phyloP scores from a whole-genome alignment of 1,140 invertebrate genomes.

The Chrysoperla carnea region DNA sequence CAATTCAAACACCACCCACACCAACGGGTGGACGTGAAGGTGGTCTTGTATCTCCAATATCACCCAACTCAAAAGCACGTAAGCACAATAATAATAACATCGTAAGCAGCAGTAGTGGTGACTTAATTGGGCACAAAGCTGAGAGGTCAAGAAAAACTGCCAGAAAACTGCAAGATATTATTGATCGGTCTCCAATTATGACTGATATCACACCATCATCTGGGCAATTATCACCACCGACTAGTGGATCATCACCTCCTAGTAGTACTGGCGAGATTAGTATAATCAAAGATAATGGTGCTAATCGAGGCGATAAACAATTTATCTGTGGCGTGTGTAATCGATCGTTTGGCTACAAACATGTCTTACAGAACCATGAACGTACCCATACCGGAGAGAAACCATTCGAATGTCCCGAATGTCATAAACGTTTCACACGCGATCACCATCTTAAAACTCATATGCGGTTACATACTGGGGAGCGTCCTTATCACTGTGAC shows the following conservation, averaged over 20 bases:
- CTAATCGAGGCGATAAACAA: conserved; percentile 44
- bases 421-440: conserved; percentile 89
- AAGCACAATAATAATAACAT: conserved; percentile 25
- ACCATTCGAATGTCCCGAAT: conserved; percentile 88
- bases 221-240: conserved; percentile 26
- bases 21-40: conserved; percentile 14
- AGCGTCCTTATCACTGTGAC: conserved; percentile 81
- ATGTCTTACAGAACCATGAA: conserved; percentile 90
- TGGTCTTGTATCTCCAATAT: conserved; percentile 7
- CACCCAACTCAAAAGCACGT: conserved; percentile 18
- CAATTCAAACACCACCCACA: conserved; percentile 17
- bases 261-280: conserved; percentile 23
- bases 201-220: conserved; percentile 18
- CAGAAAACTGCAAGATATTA: conserved; percentile 16
- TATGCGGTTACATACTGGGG: conserved; percentile 81
- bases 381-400: conserved; percentile 93
- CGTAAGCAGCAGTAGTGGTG: conserved; percentile 25
- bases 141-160: conserved; percentile 12
- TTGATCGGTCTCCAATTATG: conserved; percentile 15
- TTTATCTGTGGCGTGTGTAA: conserved; percentile 79
- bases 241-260: conserved; percentile 29
- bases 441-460: conserved; percentile 91
- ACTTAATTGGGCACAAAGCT: conserved; percentile 12
- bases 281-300: conserved; percentile 29
- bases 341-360: conserved; percentile 82